Base-by-base conservation (phyloP, 2,113 vertebrate genomes). In the Ornithorhynchus anatinus region DNA sequence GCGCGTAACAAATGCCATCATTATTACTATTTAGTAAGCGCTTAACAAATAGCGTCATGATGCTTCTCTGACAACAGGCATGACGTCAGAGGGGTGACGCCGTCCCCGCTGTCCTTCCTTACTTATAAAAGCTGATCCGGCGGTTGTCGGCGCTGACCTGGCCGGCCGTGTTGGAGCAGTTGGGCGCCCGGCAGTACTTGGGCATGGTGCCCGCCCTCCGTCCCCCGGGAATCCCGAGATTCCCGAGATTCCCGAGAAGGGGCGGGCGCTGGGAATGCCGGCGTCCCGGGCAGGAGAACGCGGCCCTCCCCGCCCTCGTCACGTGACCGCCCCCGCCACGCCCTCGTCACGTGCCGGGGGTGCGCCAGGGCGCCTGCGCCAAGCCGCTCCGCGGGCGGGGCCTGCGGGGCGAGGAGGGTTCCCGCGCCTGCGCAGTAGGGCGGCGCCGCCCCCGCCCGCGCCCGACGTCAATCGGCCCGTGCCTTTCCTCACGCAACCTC, bases 121-220 rank as follows among this genome's bases (percentile, higher is more conserved):
- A 86, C 89, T 71, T 72, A 65, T 79, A 72, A 52, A 89, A 85
- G 59, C 82, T 83, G 84, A 79, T 73, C 0, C 74, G 84, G 33
- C 39, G 73, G 16, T 45, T 36, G 43, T 64, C 79, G 1, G 39
- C 48, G 35, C 79, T 72, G 38, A 75, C 27, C 22, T 33, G 62
- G 11, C 88, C 76, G 1, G 69, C 81, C 3, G 61, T 66, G 39
- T 59, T 79, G 56, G 64, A 73, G 65, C 84, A 88, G 17, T 85
- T 68, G 17, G 78, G 84, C 36, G 77, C 77, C 2, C 62, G 59
- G 69, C 85, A 86, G 22, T 50, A 82, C 65, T 82, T 82, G 15
- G 82, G 84, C 85, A 84, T 76, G 20, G 22, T 58, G 8, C n/a
- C 39, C 36, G 13, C 11, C 19, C 16, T 38, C 23, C 22, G n/a